phyloP scores from a whole-genome alignment of 2,113 vertebrate species.

The Sprattus sprattus region DNA sequence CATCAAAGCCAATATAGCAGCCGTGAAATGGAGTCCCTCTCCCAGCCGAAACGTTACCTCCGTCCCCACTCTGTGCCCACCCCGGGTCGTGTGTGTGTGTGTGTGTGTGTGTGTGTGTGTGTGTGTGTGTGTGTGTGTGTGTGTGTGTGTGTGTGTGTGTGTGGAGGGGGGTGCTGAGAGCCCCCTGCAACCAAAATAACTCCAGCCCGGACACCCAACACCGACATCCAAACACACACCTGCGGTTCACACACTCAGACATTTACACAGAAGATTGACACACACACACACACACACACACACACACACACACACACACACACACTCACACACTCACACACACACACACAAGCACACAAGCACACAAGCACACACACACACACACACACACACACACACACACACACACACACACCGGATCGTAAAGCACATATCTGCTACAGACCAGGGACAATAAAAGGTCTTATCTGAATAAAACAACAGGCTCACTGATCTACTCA shows the following conservation, averaged over 20 bases:
- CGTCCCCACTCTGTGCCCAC: too few relatives aligned
- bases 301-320: neutral
- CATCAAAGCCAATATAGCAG: slow-evolving; percentile 5
- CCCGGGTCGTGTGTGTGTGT: neutral
- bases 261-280: slow-evolving; percentile 3
- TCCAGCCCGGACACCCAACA: neutral
- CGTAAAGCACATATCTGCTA: neutral
- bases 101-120: neutral
- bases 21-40: neutral
- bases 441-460: neutral
- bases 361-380: too few relatives aligned
- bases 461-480: neutral
- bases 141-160: neutral
- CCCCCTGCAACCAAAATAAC: neutral
- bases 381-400: neutral
- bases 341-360: too few relatives aligned
- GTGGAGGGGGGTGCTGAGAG: neutral
- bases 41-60: neutral
- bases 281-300: slow-evolving; percentile 28
- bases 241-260: slow-evolving; percentile 43
- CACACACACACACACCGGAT: too few relatives aligned
- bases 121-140: neutral
- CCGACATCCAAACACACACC: slow-evolving; percentile 50
- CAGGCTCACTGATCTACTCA: neutral
- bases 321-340: slow-evolving; percentile 6